Conservation (phyloP, 2,113 vertebrate genomes). For the Actenoides lindsayi region DNA sequence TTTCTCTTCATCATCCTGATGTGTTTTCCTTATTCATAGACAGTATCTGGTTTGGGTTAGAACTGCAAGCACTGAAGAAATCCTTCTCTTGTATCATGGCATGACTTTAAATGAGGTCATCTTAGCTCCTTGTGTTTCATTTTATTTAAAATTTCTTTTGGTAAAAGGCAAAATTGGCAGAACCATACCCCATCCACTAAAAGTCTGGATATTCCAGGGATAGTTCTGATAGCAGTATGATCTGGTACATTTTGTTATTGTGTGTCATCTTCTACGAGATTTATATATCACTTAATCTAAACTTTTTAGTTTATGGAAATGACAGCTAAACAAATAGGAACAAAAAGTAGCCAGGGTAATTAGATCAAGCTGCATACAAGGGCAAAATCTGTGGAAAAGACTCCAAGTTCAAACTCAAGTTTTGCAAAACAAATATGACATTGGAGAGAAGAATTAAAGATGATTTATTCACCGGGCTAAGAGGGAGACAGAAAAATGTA, state of each 20-base stretch:
- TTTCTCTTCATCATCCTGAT: background rate
- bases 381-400: background rate
- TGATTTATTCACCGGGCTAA: slow-evolving; percentile 39
- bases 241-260: background rate
- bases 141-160: background rate
- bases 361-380: background rate
- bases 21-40: background rate
- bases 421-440: slow-evolving; percentile 20
- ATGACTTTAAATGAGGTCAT: background rate
- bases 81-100: background rate
- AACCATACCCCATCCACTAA: background rate
- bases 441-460: slow-evolving; percentile 7
- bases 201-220: background rate
- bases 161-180: background rate
- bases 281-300: background rate
- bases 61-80: background rate
- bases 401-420: slow-evolving; percentile 11
- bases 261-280: background rate
- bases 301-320: background rate
- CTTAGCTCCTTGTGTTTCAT: background rate
- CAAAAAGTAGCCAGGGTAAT: background rate
- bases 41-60: background rate
- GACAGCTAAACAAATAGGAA: background rate
- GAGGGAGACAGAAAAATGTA: slow-evolving; percentile 10
- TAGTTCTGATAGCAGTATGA: background rate